Evolutionary conservation across 2,888 invertebrate genomes (phyloP), one percentile per base, ranked within the genome.

Genomic region (Panzeria rudis): DNA sequence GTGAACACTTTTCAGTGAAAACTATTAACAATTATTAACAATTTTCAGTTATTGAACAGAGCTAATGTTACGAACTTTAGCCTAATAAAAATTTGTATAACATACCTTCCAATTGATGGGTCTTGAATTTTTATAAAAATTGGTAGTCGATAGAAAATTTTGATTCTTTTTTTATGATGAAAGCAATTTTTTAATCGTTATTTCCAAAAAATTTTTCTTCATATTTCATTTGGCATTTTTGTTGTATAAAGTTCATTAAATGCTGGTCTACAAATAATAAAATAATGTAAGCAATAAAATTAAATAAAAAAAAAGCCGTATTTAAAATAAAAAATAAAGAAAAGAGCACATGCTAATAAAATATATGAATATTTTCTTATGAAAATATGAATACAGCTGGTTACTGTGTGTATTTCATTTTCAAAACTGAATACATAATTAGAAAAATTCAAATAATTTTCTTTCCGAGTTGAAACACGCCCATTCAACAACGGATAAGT

Each of bases 231-330:
- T 13, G 15, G 5, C 7, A 61, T 61, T 38, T 17, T 52, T 32
- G 7, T 9, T 8, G 13, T 38, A 6, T 17, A 11, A 61, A 38
- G 13, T 23, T 23, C 23, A 13, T 20, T 38, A 38, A 20, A n/a
- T n/a, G n/a, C n/a, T n/a, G n/a, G n/a, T n/a, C n/a, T n/a, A n/a
- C 6, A 35, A 59, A 61, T 56, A 61, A 61, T 61, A 61, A 38
- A 23, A 61, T 32, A 38, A 59, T 7, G 15, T 6, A 61, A 20
- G 9, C 1, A 11, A 20, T 9, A 17, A 38, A n/a, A 7, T 38
- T 35, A 17, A 35, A 35, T 20, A 35, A 17, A 17, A 11, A 38
- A 38, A 1, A 1, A 20, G 23, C 23, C 20, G 61, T 38, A 38
- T 20, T 20, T 11, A 20, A 61, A 6, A 35, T 13, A 35, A 15